These are phyloP conservation scores for Teleopsis dalmanni DNA, from an alignment of 1,140 invertebrate genomes.

Conservation along the genomic window DNA sequence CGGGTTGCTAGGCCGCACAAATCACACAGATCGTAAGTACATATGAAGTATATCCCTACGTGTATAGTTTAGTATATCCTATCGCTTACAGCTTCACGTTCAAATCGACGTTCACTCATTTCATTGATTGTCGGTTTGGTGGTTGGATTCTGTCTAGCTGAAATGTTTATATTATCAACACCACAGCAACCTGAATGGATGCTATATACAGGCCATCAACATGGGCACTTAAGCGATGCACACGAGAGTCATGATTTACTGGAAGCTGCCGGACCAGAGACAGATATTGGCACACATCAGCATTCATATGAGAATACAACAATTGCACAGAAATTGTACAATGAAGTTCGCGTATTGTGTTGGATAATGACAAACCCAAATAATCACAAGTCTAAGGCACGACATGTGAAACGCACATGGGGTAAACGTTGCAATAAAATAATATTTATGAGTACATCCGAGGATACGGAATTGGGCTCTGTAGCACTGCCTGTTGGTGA, in stretches of 20 bases:
- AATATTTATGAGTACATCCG: conserved; percentile 78
- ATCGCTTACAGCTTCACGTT: conserved; percentile 16
- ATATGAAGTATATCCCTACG: neutral
- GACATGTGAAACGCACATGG: conserved; percentile 93
- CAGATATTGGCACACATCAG: conserved; percentile 43
- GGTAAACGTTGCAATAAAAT: conserved; percentile 84
- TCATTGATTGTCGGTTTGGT: conserved; percentile 36
- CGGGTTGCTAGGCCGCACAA: conserved; percentile 29
- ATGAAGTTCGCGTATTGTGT: conserved; percentile 77
- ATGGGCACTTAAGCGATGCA: conserved; percentile 48
- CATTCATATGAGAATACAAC: conserved; percentile 48
- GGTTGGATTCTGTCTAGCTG: conserved; percentile 37
- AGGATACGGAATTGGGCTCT: conserved; percentile 60
- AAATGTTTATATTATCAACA: conserved; percentile 32
- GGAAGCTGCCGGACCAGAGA: conserved; percentile 48
- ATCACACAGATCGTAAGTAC: conserved; percentile 31
- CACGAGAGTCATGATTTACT: conserved; percentile 54
- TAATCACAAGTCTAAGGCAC: conserved; percentile 84
- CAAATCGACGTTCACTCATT: conserved; percentile 37
- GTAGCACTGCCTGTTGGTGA: conserved; percentile 71
- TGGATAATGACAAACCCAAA: conserved; percentile 93
- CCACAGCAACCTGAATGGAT: conserved; percentile 20
- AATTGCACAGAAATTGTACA: conserved; percentile 65
- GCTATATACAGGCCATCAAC: conserved; percentile 29
- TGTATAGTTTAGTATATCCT: neutral